Evolutionary conservation across 2,888 invertebrate genomes (phyloP).

Genomic region (Sclerodermus sp.): DNA sequence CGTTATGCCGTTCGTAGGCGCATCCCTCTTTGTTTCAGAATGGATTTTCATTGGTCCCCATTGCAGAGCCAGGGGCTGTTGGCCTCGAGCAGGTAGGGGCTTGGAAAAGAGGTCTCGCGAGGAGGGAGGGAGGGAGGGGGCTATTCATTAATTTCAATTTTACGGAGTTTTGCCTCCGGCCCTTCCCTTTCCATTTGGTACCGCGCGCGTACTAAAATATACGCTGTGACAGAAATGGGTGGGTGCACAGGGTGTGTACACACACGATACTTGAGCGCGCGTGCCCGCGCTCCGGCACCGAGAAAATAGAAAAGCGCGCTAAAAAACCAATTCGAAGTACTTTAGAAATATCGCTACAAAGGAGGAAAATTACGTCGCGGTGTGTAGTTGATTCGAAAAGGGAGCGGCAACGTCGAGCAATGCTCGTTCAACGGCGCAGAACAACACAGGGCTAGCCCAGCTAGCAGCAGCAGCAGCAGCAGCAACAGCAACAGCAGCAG

Average conservation of each 20-base stretch:
- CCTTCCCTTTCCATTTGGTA: constrained; percentile 27
- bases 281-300: neutral
- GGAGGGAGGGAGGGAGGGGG: constrained; percentile 20
- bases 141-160: constrained; percentile 58
- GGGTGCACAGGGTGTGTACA: no score
- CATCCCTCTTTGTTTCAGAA: constrained; percentile 38
- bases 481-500: no score
- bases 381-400: constrained; percentile 16
- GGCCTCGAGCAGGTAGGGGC: neutral
- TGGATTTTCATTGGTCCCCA: constrained; percentile 37
- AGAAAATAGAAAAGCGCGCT: constrained; percentile 2
- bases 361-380: constrained; percentile 5
- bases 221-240: no score
- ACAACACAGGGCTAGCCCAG: no score
- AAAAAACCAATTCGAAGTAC: constrained; percentile 13
- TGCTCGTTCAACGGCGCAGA: no score
- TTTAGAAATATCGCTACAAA: no score
- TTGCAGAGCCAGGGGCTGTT: constrained; percentile 12
- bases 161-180: constrained; percentile 52
- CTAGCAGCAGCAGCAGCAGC: no score
- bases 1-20: neutral
- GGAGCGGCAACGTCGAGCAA: constrained; percentile 4
- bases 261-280: neutral
- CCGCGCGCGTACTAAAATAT: neutral
- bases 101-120: neutral